phyloP scores from a whole-genome alignment of 2,797 vertebrate genomes.

The Lindbergichthys nudifrons region DNA sequence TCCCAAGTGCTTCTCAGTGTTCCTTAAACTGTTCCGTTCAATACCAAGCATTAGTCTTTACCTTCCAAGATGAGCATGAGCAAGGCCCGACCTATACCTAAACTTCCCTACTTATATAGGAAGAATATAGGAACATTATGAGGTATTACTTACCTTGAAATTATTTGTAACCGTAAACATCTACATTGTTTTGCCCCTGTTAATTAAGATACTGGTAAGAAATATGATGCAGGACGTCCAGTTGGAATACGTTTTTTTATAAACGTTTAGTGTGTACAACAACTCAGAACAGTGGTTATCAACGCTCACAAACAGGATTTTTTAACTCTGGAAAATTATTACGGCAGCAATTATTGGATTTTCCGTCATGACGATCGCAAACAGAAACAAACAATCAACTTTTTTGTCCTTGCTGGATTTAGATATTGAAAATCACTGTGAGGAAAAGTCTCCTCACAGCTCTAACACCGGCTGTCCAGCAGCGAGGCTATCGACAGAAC shows the following conservation, averaged over 20 bases:
- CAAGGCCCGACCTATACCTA: background rate
- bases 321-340: background rate
- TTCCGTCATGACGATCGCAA: background rate
- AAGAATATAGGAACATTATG: background rate
- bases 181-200: background rate
- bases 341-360: background rate
- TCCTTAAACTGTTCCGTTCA: background rate
- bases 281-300: background rate
- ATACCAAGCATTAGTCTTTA: background rate
- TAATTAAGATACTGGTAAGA: background rate
- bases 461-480: slow-evolving; percentile 19
- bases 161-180: background rate
- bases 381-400: rapidly evolving
- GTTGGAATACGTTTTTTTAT: background rate
- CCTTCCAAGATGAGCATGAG: background rate
- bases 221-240: background rate
- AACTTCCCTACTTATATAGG: background rate
- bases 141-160: background rate
- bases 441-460: slow-evolving; percentile 34
- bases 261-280: background rate
- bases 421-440: slow-evolving; percentile 13
- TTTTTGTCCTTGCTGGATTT: slow-evolving; percentile 24
- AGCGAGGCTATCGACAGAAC: slow-evolving; percentile 61
- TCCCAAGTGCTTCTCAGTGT: no score
- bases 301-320: background rate